Evolutionary conservation across 2,113 vertebrate genomes (phyloP), one percentile per base, ranked within the genome.

Genomic region (Petroica traversi): DNA sequence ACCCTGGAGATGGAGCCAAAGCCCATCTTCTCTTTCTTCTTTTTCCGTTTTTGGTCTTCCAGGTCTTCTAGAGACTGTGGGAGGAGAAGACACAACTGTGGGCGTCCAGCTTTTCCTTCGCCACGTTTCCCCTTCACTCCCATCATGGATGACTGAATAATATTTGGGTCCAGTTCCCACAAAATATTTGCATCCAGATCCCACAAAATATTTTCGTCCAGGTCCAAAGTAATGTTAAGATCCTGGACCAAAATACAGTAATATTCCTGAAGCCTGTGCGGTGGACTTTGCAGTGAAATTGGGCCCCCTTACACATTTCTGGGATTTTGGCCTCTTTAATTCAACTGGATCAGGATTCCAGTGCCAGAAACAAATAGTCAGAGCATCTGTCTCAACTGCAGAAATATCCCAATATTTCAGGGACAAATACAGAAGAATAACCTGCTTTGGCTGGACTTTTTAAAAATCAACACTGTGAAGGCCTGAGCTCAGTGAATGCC

Each of bases 21-120:
- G 25, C 98, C 99, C 97, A 99, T 99, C 89, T 98, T 98, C 97
- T 98, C 98, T 91, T 98, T 98, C 97, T 98, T 98, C 95, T 98
- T 98, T 99, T 98, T 99, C 98, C 98, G 98, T 98, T 99, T 99
- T 98, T 99, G 99, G 98, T 99, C 99, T 97, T 99, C 99, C 96
- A 99, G 98, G 97, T 99, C 99, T 97, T 99, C 99, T 98, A 99
- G 98, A 98, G 99, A 99, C 99, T 99, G 97, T 1, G 22, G 54
- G 45, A 78, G 15, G 10, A 89, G 38, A 91, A 23, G 24, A 59
- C 2, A 7, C 0, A 5, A 23, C 28, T 14, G 46, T 38, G 55
- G 26, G 14, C 31, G n/a, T 8, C 0, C 2, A 10, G 34, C 1
- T n/a, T 34, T 34, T 29, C 20, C 10, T 18, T 46, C 26, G 0